These are phyloP conservation scores for Hemaris fuciformis DNA, from an alignment of 2,888 invertebrate species.

Conservation along the genomic window DNA sequence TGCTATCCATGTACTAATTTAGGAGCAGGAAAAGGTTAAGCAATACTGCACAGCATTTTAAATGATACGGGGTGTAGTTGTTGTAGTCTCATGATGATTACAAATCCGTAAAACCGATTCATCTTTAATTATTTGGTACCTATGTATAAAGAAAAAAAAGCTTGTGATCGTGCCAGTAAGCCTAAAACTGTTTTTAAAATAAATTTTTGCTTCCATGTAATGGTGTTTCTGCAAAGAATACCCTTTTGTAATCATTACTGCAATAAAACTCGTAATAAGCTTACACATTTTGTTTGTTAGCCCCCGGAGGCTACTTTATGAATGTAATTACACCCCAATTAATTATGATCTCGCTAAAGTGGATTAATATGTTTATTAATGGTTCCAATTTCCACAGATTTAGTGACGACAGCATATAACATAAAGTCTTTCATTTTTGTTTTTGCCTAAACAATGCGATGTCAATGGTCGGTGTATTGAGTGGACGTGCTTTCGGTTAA, in stretches of 20 bases:
- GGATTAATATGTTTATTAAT: conserved; percentile 47
- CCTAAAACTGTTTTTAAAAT: neutral
- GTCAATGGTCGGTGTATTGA: no score
- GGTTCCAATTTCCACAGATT: conserved; percentile 24
- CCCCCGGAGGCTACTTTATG: conserved; percentile 39
- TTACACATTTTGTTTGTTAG: neutral
- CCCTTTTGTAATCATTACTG: neutral
- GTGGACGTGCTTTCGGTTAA: no score
- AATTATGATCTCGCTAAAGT: conserved; percentile 40
- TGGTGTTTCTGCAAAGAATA: neutral
- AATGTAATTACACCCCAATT: conserved; percentile 41
- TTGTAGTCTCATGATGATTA: no score
- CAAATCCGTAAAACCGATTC: no score
- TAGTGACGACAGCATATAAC: neutral
- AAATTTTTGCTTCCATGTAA: neutral
- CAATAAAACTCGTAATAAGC: neutral
- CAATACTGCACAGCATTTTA: no score
- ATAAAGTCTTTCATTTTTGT: no score
- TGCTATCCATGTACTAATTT: no score
- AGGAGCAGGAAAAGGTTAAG: no score
- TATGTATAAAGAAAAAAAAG: no score
- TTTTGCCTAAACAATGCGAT: no score
- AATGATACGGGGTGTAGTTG: no score
- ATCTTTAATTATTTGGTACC: no score
- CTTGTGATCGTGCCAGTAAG: neutral